phyloP scores from a whole-genome alignment of 2,797 vertebrate species.

The Hemitrygon akajei region DNA sequence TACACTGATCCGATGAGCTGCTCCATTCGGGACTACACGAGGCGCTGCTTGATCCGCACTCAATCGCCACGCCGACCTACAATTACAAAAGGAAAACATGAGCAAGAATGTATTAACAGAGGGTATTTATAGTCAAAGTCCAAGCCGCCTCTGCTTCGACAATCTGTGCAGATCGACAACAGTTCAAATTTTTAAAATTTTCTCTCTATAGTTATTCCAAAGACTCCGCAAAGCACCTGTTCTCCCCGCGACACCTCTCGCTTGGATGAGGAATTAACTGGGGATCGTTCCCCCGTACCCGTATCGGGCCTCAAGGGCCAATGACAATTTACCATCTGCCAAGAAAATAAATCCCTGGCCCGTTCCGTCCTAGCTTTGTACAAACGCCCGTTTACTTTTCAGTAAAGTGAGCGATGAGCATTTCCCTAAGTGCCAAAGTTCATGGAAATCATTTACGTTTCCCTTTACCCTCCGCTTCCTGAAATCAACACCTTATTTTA shows the following conservation, averaged over 20 bases:
- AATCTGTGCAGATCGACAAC: too few relatives aligned
- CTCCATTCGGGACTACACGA: constrained; percentile 96
- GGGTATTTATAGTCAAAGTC: neutral
- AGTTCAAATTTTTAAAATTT: neutral
- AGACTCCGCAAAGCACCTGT: neutral
- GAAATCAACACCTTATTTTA: neutral
- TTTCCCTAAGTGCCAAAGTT: neutral
- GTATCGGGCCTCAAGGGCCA: too few relatives aligned
- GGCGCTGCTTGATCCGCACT: constrained; percentile 80
- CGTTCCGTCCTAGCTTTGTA: neutral
- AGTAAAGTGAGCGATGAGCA: neutral
- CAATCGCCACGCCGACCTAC: constrained; percentile 74
- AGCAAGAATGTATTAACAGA: neutral
- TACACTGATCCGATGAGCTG: constrained; percentile 69
- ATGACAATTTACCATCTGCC: too few relatives aligned
- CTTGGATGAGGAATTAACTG: neutral
- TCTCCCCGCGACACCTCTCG: neutral
- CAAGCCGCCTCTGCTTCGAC: neutral
- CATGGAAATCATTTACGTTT: too few relatives aligned
- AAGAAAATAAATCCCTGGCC: neutral
- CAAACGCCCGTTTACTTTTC: neutral
- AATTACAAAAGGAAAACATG: constrained; percentile 52
- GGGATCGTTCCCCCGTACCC: neutral
- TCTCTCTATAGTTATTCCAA: neutral
- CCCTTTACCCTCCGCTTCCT: too few relatives aligned